Evolutionary conservation across 2,797 vertebrate species (phyloP).

Genomic region (Neosalanx taihuensis): DNA sequence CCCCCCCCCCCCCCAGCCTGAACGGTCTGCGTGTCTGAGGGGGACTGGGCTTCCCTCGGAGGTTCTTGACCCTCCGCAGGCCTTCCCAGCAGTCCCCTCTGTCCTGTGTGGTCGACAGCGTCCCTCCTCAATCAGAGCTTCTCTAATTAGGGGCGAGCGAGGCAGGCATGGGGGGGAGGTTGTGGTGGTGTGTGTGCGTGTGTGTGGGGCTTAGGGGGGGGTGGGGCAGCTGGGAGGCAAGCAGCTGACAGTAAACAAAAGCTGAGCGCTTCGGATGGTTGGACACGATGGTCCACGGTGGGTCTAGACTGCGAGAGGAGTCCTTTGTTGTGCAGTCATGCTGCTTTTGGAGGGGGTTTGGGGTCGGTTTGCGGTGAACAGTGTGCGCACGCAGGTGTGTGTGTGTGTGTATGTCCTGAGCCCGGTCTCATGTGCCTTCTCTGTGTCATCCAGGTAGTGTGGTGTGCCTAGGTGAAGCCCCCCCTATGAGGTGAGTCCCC

Average conservation of each 20-base stretch:
- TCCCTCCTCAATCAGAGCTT: not conserved
- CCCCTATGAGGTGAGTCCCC: slow-evolving; percentile 71
- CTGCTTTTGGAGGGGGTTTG: not conserved
- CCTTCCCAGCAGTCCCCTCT: not conserved
- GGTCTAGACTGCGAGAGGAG: not conserved
- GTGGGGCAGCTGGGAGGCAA: no score
- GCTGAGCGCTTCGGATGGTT: not conserved
- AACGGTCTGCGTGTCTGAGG: slow-evolving; percentile 33
- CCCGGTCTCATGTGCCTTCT: slow-evolving; percentile 58
- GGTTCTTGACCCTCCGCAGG: slow-evolving; percentile 16
- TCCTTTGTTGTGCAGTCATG: slow-evolving; percentile 22
- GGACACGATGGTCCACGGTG: no score
- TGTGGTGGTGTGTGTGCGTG: not conserved
- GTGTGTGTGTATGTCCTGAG: slow-evolving; percentile 7
- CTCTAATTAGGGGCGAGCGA: slow-evolving; percentile 19
- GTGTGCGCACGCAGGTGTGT: not conserved
- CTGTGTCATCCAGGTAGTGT: slow-evolving; percentile 67
- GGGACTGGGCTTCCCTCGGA: slow-evolving; percentile 39
- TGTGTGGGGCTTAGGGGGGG: not conserved
- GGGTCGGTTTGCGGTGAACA: not conserved
- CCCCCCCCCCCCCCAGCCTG: slow-evolving; percentile 25
- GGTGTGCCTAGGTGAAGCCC: slow-evolving; percentile 62
- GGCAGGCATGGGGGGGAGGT: not conserved
- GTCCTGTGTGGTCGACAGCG: not conserved
- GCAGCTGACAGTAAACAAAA: slow-evolving; percentile 4